A percentile compares a stretch with the other conserved stretches of the same genome.
These are phyloP conservation scores for Leptobrachium leishanense DNA, from an alignment of 2,113 vertebrate species.

Conservation along the genomic window DNA sequence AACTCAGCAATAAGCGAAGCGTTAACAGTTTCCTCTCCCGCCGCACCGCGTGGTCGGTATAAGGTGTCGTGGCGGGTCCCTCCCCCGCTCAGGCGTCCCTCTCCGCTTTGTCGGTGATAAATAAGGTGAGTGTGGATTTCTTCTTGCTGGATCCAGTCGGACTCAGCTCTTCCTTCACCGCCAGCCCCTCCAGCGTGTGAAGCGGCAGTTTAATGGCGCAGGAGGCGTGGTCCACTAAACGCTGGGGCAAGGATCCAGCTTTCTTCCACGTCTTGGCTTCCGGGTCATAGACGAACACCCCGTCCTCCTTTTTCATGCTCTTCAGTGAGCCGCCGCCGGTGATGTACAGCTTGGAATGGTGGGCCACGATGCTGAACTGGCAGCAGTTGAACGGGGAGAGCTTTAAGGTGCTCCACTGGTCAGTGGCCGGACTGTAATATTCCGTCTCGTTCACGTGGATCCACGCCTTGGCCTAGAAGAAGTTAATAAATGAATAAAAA, in stretches of 20 bases:
- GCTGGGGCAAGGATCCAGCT: slow-evolving; percentile 51
- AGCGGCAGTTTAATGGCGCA: slow-evolving; percentile 51
- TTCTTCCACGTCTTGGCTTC: slow-evolving; percentile 36
- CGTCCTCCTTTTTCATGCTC: slow-evolving; percentile 50
- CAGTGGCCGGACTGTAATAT: slow-evolving; percentile 54
- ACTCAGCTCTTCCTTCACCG: neutral
- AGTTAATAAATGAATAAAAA: slow-evolving; percentile 11
- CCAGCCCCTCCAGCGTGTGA: neutral
- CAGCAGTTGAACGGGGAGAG: slow-evolving; percentile 48
- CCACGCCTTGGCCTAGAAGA: slow-evolving; percentile 52
- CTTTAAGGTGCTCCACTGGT: slow-evolving; percentile 55
- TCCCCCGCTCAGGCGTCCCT: neutral
- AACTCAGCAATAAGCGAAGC: too few relatives aligned
- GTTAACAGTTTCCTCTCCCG: too few relatives aligned
- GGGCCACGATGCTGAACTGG: slow-evolving; percentile 56
- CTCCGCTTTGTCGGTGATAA: slow-evolving; percentile 37
- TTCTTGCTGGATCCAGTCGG: neutral
- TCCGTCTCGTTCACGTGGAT: slow-evolving; percentile 52
- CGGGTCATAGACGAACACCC: slow-evolving; percentile 54
- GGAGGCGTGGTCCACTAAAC: slow-evolving; percentile 56
- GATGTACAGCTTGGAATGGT: slow-evolving; percentile 24
- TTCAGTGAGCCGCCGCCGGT: slow-evolving; percentile 50
- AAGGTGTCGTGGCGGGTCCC: too few relatives aligned
- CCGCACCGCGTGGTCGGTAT: too few relatives aligned
- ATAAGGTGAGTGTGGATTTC: slow-evolving; percentile 46